Evolutionary conservation across 1,140 invertebrate genomes (phyloP).

Genomic region (Agrypnia vestita): DNA sequence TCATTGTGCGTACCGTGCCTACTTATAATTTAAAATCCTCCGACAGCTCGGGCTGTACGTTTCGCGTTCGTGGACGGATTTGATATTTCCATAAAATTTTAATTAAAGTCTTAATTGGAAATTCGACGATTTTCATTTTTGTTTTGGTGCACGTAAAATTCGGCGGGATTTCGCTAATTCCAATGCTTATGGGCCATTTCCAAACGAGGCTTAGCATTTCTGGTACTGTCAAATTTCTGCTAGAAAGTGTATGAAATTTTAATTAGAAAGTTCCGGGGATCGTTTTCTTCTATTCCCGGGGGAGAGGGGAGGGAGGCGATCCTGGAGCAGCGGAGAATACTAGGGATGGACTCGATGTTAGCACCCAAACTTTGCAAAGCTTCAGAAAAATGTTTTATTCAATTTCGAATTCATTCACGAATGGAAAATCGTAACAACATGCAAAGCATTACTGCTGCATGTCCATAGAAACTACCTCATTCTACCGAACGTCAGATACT

Average conservation of each 20-base stretch:
- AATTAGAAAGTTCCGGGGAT: not conserved
- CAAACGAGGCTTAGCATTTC: too few species aligned
- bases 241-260: conserved; percentile 15
- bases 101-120: conserved; percentile 28
- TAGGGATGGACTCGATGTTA: not conserved
- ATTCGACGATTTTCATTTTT: not conserved
- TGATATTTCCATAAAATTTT: conserved; percentile 29
- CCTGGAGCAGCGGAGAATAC: too few species aligned
- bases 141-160: conserved; percentile 19
- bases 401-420: too few species aligned
- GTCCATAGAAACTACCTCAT: too few species aligned
- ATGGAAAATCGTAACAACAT: too few species aligned
- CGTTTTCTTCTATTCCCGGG: not conserved
- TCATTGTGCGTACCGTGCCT: too few species aligned
- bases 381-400: too few species aligned
- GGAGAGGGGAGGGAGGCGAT: not conserved
- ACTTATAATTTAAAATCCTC: not conserved
- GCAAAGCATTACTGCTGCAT: too few species aligned
- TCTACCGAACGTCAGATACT: too few species aligned
- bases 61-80: not conserved
- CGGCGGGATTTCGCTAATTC: conserved; percentile 8
- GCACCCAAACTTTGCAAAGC: not conserved
- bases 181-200: not conserved
- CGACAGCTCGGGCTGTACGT: not conserved
- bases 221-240: not conserved